phyloP scores from a whole-genome alignment of 2,888 invertebrate species.

The Amorpha juglandis region DNA sequence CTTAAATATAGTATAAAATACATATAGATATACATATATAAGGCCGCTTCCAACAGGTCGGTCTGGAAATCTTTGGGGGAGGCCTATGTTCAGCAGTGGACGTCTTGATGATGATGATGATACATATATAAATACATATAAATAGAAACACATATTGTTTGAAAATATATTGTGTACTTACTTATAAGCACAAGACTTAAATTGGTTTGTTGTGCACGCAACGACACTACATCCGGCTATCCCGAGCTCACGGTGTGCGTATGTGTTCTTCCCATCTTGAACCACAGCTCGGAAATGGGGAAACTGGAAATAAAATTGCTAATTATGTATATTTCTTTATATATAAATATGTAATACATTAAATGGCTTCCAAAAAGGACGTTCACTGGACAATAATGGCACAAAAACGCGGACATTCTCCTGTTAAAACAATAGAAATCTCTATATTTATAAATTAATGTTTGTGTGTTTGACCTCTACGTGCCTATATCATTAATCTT shows the following conservation, averaged over 20 bases:
- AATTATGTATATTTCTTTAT: not conserved
- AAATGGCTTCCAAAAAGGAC: not conserved
- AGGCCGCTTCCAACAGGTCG: no score
- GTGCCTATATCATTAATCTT: no score
- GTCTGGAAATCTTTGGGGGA: no score
- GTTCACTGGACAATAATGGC: not conserved
- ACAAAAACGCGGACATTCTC: no score
- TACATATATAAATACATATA: no score
- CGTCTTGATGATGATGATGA: no score
- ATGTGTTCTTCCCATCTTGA: constrained; percentile 75
- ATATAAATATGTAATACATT: not conserved
- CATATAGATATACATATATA: no score
- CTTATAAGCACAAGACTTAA: constrained; percentile 73
- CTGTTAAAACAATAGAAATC: not conserved
- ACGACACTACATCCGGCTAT: constrained; percentile 64
- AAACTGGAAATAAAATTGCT: constrained; percentile 47
- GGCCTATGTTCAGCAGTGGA: no score
- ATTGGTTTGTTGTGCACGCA: constrained; percentile 66
- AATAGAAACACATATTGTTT: no score
- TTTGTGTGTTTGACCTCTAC: no score
- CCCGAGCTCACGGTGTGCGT: constrained; percentile 58
- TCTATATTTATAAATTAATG: no score
- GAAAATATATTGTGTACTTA: not conserved
- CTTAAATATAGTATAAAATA: no score
- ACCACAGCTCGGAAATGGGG: constrained; percentile 74